Base-by-base conservation (phyloP, 2,797 vertebrate species). In the Chromobotia macracanthus region DNA sequence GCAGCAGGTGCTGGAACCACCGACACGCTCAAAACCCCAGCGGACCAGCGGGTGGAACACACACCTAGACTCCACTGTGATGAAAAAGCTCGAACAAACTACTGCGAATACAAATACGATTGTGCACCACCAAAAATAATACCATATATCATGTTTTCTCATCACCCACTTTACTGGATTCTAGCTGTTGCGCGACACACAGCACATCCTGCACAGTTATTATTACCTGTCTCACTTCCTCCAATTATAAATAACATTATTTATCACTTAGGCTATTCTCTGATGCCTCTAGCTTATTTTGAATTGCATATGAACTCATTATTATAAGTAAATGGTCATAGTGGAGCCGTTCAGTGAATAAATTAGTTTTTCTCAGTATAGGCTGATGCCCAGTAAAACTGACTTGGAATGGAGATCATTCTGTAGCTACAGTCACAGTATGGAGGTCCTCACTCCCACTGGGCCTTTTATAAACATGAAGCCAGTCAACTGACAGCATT, bases 1-100 rank as follows among this genome's bases (percentile, higher is more conserved):
- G 68, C 80, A 81, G 74, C 74, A 71, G 66, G 80, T 71, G 38
- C 50, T 72, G 77, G 60, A 79, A 56, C 69, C 77, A 65, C 77
- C 69, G 61, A 65, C 69, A 56, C n/a, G 23, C 38, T 58, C 77
- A 46, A 79, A 70, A 67, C 74, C 61, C 65, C 66, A 63, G 72
- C 41, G 55, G 66, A 78, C 65, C 63, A 80, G 77, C 68, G 12
- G 74, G 55, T 71, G 38, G 68, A 79, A 79, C 77, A 79, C 77
- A 72, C 48, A 72, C 77, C 68, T 65, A 72, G 58, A 55, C 58
- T 72, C 46, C 38, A 5, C 68, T 55, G 71, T 58, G 46, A 61
- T 64, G 65, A 65, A 79, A 56, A 53, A 44, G 65, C 23, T 18
- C 58, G 31, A 44, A 11, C 11, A 44, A 1, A 44, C 53, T 56